A percentile compares a stretch with the other conserved stretches of the same genome.
Evolutionary conservation across 2,888 invertebrate species (phyloP).

Genomic region (Oasisia sp.): DNA sequence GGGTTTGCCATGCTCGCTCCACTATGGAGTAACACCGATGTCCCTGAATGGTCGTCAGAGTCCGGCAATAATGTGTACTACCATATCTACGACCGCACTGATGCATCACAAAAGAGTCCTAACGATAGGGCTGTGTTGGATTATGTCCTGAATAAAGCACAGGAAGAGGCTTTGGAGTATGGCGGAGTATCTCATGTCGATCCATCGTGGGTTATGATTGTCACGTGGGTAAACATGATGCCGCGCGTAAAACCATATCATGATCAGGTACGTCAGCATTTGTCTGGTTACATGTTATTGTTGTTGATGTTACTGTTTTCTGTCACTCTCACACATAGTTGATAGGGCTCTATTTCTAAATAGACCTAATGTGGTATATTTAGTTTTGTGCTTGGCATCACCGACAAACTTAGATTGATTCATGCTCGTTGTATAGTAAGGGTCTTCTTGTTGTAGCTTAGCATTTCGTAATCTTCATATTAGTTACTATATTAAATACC

Average conservation of each 20-base stretch:
- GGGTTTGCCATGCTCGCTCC: not conserved
- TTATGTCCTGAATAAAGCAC: not conserved
- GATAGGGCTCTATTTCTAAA: too few relatives aligned
- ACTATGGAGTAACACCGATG: not conserved
- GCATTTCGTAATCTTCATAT: too few relatives aligned
- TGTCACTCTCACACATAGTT: too few relatives aligned
- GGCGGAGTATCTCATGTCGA: not conserved
- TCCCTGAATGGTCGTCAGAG: not conserved
- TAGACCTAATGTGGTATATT: too few relatives aligned
- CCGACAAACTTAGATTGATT: too few relatives aligned
- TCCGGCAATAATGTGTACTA: not conserved
- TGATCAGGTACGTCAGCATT: not conserved
- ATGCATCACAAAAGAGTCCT: not conserved
- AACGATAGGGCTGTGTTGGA: not conserved
- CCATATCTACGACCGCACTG: not conserved
- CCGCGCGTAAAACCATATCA: not conserved
- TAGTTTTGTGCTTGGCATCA: too few relatives aligned
- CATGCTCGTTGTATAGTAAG: too few relatives aligned
- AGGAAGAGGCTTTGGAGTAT: not conserved
- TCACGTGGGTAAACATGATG: not conserved
- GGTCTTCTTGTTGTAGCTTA: too few relatives aligned
- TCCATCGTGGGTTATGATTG: not conserved
- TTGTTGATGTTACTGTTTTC: too few relatives aligned
- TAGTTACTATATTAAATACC: too few relatives aligned
- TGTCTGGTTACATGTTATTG: not conserved